Percentiles rank a stretch among this genome's conserved stretches.
These are phyloP conservation scores for Dendrocopos noguchii DNA, from an alignment of 2,113 vertebrate genomes.

Conservation along the genomic window DNA sequence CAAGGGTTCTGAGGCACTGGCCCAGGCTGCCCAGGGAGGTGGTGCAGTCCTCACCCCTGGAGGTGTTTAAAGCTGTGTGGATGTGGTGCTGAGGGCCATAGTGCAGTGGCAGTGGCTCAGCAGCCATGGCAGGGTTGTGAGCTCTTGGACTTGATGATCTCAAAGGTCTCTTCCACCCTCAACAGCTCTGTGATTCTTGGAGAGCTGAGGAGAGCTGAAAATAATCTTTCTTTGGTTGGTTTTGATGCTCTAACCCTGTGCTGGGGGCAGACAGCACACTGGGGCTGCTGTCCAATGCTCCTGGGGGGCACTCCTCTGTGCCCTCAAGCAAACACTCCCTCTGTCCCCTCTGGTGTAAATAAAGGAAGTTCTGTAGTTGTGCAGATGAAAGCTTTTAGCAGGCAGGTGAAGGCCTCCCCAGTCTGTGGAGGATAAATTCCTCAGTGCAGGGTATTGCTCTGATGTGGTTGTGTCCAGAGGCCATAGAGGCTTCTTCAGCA, in stretches of 20 bases:
- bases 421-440: not conserved
- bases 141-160: no score
- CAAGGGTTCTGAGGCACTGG: no score
- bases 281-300: not conserved
- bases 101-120: no score
- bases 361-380: not conserved
- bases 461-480: no score
- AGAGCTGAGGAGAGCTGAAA: not conserved
- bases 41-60: no score
- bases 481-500: not conserved
- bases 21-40: no score
- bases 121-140: no score
- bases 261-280: not conserved
- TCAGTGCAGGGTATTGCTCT: not conserved
- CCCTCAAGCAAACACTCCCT: not conserved
- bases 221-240: not conserved
- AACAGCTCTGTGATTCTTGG: not conserved
- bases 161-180: no score
- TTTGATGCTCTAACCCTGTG: not conserved
- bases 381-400: conserved; percentile 5
- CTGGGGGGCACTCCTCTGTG: not conserved
- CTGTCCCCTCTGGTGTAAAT: not conserved
- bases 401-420: not conserved
- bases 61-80: no score
- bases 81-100: no score